Conservation (phyloP, 2,888 invertebrate genomes). For the Meiosimyza decipiens region DNA sequence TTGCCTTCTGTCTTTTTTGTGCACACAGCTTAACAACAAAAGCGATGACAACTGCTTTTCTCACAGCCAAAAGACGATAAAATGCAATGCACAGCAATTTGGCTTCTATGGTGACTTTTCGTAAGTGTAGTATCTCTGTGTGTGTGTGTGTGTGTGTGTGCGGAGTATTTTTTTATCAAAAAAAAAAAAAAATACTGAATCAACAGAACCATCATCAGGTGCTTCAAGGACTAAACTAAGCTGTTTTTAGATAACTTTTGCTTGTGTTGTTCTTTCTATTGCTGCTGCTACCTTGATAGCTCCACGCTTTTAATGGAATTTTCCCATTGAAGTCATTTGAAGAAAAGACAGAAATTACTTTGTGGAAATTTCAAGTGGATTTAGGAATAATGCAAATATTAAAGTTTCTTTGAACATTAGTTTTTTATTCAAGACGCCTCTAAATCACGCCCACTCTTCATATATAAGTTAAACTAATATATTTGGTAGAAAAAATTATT, state of each 20-base stretch:
- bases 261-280: conserved; percentile 1
- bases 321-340: conserved; percentile 20
- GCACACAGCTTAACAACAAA: too few species aligned
- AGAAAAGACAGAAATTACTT: conserved; percentile 7
- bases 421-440: too few species aligned
- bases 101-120: not conserved
- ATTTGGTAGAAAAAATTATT: too few species aligned
- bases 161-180: not conserved
- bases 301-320: conserved; percentile 17
- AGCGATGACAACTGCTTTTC: too few species aligned
- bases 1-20: not conserved
- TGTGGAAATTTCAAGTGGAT: conserved; percentile 2
- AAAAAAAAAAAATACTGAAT: not conserved
- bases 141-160: not conserved
- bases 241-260: conserved; percentile 18
- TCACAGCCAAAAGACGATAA: not conserved
- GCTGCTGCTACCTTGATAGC: conserved; percentile 9
- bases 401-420: too few species aligned
- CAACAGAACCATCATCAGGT: conserved; percentile 24
- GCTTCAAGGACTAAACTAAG: conserved; percentile 13
- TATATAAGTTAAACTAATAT: too few species aligned
- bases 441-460: too few species aligned
- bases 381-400: conserved; percentile 13
- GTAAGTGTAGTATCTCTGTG: not conserved
- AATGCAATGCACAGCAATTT: conserved; percentile 22